A percentile compares a stretch with the other conserved stretches of the same genome.
Evolutionary conservation across 2,113 vertebrate species (phyloP).

Genomic region (Coptodon rendalli): DNA sequence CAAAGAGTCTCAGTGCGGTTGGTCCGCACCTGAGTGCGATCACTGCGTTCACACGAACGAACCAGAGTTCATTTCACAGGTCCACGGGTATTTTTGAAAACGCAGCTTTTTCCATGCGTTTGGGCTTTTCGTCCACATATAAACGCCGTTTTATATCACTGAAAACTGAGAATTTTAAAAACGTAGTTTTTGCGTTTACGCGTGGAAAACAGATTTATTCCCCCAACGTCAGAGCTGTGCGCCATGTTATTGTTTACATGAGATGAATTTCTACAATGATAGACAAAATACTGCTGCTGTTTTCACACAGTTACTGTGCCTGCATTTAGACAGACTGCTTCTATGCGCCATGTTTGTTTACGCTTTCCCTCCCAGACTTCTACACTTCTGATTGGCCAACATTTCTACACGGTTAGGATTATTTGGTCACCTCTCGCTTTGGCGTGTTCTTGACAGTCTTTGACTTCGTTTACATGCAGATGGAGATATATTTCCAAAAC

Average conservation of each 20-base stretch:
- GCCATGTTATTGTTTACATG: neutral
- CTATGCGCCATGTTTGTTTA: rapidly evolving
- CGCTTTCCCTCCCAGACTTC: neutral
- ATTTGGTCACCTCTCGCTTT: neutral
- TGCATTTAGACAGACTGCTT: neutral
- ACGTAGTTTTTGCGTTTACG: rapidly evolving
- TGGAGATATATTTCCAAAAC: rapidly evolving
- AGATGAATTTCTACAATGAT: rapidly evolving
- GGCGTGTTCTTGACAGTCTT: neutral
- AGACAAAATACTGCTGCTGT: rapidly evolving
- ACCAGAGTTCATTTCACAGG: neutral
- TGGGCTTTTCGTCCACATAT: rapidly evolving
- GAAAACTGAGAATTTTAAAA: rapidly evolving
- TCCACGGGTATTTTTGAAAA: neutral
- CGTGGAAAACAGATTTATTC: neutral
- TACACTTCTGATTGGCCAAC: neutral
- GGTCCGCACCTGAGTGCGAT: neutral
- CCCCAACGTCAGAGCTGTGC: neutral
- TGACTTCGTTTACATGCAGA: rapidly evolving
- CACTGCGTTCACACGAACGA: neutral
- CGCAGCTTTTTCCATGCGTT: neutral
- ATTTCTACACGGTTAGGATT: neutral
- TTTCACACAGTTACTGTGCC: neutral
- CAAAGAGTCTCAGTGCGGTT: neutral
- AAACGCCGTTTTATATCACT: rapidly evolving